These are phyloP conservation scores for Ardeotis arabs DNA, from an alignment of 2,113 vertebrate genomes.

Conservation along the genomic window DNA sequence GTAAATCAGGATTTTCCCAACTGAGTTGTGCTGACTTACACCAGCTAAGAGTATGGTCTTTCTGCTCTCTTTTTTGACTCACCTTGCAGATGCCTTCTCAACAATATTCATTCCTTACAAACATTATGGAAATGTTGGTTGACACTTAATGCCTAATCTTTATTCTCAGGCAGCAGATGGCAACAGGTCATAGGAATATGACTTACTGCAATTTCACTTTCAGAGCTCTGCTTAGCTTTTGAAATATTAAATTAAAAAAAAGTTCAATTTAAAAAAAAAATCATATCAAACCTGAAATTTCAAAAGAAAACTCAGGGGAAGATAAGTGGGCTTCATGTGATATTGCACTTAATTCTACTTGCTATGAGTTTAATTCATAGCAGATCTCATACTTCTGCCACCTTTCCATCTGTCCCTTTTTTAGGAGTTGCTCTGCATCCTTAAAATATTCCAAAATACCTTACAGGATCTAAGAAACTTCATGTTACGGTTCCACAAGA, in stretches of 20 bases:
- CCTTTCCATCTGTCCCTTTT: background rate
- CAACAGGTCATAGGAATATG: constrained; percentile 22
- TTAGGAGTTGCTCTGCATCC: background rate
- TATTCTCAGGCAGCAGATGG: constrained; percentile 6
- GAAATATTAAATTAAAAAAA: background rate
- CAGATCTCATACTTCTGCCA: background rate
- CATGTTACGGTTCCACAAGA: rapidly evolving
- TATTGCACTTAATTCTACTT: background rate
- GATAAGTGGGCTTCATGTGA: background rate
- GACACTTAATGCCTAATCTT: background rate
- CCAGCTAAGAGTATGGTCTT: background rate
- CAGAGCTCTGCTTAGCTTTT: background rate
- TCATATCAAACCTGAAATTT: background rate
- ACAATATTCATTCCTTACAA: background rate
- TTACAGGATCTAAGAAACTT: background rate
- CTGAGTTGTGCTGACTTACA: background rate
- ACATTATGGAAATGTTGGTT: background rate
- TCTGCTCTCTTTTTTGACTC: background rate
- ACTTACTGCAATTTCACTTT: background rate
- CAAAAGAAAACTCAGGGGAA: background rate
- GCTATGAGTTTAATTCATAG: background rate
- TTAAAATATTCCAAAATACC: background rate
- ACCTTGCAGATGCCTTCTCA: background rate
- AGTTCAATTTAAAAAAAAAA: background rate
- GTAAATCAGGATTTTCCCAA: background rate